Percentiles rank a stretch among this genome's conserved stretches.
Conservation (phyloP, 2,797 vertebrate genomes). For the Tadarida brasiliensis region DNA sequence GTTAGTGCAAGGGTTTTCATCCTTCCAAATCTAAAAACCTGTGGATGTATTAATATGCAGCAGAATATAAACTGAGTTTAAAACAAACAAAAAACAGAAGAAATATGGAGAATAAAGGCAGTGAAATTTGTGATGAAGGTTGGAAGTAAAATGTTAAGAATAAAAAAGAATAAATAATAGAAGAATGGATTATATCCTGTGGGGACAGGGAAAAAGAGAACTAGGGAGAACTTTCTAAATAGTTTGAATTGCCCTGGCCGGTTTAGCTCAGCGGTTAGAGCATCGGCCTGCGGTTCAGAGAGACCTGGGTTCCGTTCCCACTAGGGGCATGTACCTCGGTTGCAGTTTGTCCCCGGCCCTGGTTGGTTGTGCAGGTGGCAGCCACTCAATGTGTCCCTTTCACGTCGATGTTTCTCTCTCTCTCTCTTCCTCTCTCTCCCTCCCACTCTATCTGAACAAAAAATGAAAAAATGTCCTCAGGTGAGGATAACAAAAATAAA, state of each 20-base stretch:
- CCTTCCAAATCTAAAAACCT: background rate
- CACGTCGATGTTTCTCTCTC: too few relatives aligned
- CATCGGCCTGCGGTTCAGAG: too few relatives aligned
- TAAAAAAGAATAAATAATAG: background rate
- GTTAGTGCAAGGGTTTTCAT: background rate
- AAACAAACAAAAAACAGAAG: background rate
- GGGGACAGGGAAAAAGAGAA: background rate
- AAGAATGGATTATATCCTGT: background rate
- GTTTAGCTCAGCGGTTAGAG: too few relatives aligned
- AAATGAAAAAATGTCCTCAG: too few relatives aligned
- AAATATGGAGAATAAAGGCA: background rate
- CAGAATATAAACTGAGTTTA: background rate
- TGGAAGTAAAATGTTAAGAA: background rate
- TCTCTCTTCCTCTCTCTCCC: too few relatives aligned
- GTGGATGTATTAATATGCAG: background rate
- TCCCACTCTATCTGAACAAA: too few relatives aligned
- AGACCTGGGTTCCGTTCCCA: too few relatives aligned
- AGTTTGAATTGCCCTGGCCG: slow-evolving; percentile 42
- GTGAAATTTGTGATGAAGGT: background rate
- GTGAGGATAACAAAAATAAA: too few relatives aligned
- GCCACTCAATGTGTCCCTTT: too few relatives aligned
- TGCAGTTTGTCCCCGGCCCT: too few relatives aligned
- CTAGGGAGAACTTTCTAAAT: background rate
- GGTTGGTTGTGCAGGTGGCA: too few relatives aligned
- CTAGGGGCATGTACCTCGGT: too few relatives aligned